phyloP scores from a whole-genome alignment of 2,113 vertebrate species.

The Neolamprologus cancellatus region DNA sequence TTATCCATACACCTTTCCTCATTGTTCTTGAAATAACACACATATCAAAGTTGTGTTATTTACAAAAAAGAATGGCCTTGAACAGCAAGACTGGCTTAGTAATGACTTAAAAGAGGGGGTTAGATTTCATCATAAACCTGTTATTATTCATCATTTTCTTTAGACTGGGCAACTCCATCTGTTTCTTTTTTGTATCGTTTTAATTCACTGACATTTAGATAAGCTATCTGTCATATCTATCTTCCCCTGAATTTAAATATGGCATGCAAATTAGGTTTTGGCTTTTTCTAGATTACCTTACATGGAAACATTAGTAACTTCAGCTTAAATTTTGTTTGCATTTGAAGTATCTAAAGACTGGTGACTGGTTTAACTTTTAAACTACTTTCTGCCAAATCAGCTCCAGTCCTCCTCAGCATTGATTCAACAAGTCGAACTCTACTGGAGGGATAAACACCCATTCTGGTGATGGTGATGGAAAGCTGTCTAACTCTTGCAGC shows the following conservation, averaged over 20 bases:
- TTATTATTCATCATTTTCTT: neutral
- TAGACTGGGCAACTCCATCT: neutral
- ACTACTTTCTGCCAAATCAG: neutral
- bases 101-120: neutral
- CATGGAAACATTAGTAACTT: neutral
- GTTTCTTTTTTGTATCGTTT: neutral
- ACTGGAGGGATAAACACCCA: neutral
- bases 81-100: neutral
- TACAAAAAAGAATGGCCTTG: neutral
- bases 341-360: neutral
- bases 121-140: neutral
- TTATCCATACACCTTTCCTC: neutral
- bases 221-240: neutral
- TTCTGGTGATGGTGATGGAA: neutral
- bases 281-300: neutral
- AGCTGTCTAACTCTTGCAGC: fast-evolving
- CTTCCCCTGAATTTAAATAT: neutral
- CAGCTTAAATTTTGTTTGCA: neutral
- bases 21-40: neutral
- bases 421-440: neutral
- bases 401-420: neutral
- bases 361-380: neutral
- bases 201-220: neutral
- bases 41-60: neutral
- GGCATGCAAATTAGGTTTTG: neutral